Conservation (phyloP, 2,888 invertebrate species). For the Encarsia formosa region DNA sequence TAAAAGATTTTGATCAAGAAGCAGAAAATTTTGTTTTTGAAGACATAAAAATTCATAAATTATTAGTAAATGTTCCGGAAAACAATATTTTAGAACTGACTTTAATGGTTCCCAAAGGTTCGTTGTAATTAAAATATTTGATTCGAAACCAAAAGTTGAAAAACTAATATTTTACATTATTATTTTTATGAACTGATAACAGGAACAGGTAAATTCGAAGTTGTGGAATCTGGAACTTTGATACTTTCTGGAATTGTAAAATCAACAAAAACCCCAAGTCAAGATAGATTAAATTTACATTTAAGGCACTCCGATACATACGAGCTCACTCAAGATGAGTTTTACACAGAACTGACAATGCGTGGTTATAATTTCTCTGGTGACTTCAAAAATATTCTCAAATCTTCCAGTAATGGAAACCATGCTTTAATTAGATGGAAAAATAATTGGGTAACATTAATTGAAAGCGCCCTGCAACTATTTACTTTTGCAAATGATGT, state of each 20-base stretch:
- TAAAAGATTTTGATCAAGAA: conserved; percentile 51
- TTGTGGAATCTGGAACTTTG: conserved; percentile 64
- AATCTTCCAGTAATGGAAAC: conserved; percentile 49
- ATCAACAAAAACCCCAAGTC: conserved; percentile 52
- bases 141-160: neutral
- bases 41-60: conserved; percentile 52
- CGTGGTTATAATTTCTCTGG: conserved; percentile 56
- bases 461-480: conserved; percentile 66
- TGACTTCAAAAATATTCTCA: conserved; percentile 53
- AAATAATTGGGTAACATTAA: conserved; percentile 63
- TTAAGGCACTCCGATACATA: neutral
- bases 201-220: conserved; percentile 54
- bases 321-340: conserved; percentile 35
- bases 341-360: conserved; percentile 52
- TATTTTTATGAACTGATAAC: conserved; percentile 4
- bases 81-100: conserved; percentile 45
- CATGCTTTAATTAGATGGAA: conserved; percentile 55
- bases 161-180: neutral
- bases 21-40: conserved; percentile 42
- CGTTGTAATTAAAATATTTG: neutral
- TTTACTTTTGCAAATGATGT: conserved; percentile 52
- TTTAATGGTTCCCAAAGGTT: conserved; percentile 43
- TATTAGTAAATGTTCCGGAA: conserved; percentile 51
- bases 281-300: conserved; percentile 24
- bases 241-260: conserved; percentile 68